Conservation (phyloP, 1,140 invertebrate species). For the Drosophila equinoxialis region DNA sequence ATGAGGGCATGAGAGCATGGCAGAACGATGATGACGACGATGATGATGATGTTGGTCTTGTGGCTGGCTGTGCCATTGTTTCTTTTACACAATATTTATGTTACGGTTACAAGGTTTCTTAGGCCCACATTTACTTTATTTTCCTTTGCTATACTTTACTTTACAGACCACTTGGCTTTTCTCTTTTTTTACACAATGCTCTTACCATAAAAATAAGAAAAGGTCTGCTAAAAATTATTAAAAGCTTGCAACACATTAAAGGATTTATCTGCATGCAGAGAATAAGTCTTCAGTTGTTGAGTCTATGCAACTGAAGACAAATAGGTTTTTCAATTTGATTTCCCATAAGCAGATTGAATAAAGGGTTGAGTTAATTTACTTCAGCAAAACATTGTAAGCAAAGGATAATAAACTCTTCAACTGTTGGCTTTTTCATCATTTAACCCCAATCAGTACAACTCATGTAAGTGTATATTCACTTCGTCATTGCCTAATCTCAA, state of each 20-base stretch:
- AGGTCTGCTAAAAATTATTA: background rate
- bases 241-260: no score
- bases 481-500: background rate
- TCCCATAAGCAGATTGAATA: no score
- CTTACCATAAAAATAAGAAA: background rate
- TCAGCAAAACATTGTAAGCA: no score
- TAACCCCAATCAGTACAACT: no score
- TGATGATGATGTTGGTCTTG: conserved; percentile 14
- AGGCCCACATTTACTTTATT: conserved; percentile 48
- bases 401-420: no score
- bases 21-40: background rate
- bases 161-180: conserved; percentile 16
- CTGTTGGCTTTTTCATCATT: no score
- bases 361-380: no score
- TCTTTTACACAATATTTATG: conserved; percentile 66
- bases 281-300: no score
- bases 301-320: no score
- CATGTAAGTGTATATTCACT: background rate
- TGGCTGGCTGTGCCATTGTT: conserved; percentile 43
- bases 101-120: conserved; percentile 70
- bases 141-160: conserved; percentile 3
- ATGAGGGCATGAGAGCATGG: conserved; percentile 7
- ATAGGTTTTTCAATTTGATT: no score
- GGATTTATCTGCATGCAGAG: no score
- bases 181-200: background rate